Conservation (phyloP, 2,797 vertebrate genomes). For the Lithobates sylvaticus region DNA sequence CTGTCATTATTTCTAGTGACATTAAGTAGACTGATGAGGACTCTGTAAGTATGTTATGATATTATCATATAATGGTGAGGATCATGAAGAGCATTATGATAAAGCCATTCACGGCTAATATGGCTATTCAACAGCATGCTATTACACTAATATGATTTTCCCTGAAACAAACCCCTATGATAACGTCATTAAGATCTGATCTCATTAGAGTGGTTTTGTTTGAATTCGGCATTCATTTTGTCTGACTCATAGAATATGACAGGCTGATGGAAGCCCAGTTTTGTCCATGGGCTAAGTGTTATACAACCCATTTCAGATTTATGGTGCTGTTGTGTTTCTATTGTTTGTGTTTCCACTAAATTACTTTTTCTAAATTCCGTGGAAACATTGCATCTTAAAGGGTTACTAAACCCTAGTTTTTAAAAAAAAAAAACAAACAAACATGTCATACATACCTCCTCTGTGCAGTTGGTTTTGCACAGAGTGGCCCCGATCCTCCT, state of each 20-base stretch:
- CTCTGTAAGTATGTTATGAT: conserved; percentile 54
- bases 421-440: too few species aligned
- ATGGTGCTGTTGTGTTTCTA: neutral
- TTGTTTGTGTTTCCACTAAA: too few species aligned
- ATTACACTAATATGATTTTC: conserved; percentile 58
- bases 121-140: conserved; percentile 42
- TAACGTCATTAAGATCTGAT: conserved; percentile 37
- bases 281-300: neutral
- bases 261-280: neutral
- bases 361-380: too few species aligned
- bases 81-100: conserved; percentile 45
- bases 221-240: conserved; percentile 9
- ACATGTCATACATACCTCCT: too few species aligned
- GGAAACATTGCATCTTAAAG: too few species aligned
- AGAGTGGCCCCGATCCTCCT: too few species aligned
- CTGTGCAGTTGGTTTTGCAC: too few species aligned
- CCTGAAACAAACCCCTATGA: conserved; percentile 46
- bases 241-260: conserved; percentile 14
- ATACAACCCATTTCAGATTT: neutral
- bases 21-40: conserved; percentile 57
- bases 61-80: conserved; percentile 51
- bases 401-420: too few species aligned
- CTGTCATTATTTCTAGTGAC: conserved; percentile 49
- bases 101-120: conserved; percentile 45
- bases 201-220: conserved; percentile 40